These are phyloP conservation scores for Bombus superbus DNA, from an alignment of 1,140 invertebrate species.

Conservation along the genomic window DNA sequence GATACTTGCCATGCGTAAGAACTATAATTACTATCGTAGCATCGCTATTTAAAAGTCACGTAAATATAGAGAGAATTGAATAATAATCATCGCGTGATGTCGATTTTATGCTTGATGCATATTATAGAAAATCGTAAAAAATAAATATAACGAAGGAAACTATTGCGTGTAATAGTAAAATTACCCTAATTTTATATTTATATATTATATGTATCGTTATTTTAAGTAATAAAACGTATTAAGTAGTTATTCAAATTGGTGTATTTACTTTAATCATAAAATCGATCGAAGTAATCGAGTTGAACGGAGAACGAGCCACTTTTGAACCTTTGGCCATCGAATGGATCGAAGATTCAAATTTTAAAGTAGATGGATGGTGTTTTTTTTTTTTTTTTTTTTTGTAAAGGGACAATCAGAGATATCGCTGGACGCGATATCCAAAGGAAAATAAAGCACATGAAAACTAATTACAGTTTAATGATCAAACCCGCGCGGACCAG, in stretches of 20 bases:
- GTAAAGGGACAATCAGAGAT: neutral
- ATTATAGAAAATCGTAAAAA: neutral
- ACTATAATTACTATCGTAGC: neutral
- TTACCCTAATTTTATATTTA: conserved; percentile 16
- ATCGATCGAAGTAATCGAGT: too few species aligned
- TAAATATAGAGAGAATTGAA: neutral
- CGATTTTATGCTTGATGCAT: neutral
- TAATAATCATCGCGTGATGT: neutral
- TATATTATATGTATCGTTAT: conserved; percentile 6
- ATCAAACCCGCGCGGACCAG: conserved; percentile 14
- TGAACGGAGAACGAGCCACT: neutral
- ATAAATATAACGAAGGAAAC: neutral
- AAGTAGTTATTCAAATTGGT: conserved; percentile 1
- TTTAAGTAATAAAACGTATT: conserved; percentile 23
- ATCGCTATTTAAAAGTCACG: neutral
- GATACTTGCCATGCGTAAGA: neutral
- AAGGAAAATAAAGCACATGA: conserved; percentile 12
- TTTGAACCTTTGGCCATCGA: neutral
- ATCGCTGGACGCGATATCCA: neutral
- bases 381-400: too few species aligned
- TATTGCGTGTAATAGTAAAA: conserved; percentile 8
- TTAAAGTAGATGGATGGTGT: neutral
- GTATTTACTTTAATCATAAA: neutral
- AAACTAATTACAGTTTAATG: conserved; percentile 33
- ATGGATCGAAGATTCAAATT: neutral